phyloP scores from a whole-genome alignment of 64 coral and sea anemone genomes.

The Hydrozoanthus tunicans region DNA sequence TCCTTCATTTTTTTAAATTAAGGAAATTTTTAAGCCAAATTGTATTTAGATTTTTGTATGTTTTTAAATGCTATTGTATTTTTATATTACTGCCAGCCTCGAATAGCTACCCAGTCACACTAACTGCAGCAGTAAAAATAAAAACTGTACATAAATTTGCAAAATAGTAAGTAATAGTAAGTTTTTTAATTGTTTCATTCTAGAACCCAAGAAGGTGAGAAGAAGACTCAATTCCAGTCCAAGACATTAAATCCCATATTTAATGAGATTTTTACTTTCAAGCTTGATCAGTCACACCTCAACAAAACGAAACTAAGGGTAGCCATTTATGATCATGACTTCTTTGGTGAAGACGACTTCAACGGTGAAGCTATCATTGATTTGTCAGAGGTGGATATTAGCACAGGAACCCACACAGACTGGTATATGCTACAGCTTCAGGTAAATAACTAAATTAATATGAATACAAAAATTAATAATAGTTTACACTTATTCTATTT shows the following conservation, averaged over 20 bases:
- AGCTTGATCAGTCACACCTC: slow-evolving; percentile 64
- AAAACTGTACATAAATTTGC: background rate
- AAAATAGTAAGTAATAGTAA: background rate
- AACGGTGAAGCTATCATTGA: slow-evolving; percentile 96
- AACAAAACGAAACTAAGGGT: slow-evolving; percentile 67
- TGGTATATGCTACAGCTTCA: slow-evolving; percentile 96
- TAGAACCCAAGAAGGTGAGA: slow-evolving; percentile 78
- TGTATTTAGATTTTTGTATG: no score
- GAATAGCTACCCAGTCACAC: background rate
- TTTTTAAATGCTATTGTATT: no score
- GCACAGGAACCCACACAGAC: slow-evolving; percentile 76
- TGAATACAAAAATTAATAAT: no score
- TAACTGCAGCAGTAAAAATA: background rate
- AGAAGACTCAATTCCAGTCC: slow-evolving; percentile 82
- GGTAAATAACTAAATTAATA: slow-evolving; percentile 23
- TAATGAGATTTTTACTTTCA: slow-evolving; percentile 95
- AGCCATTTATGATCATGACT: slow-evolving; percentile 90
- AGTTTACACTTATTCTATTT: background rate
- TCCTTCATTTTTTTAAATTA: no score
- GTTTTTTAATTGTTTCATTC: background rate
- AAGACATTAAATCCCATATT: slow-evolving; percentile 95
- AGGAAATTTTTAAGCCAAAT: no score
- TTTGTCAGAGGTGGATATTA: slow-evolving; percentile 76
- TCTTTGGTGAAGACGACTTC: slow-evolving; percentile 98
- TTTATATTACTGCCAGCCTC: no score